A percentile compares a stretch with the other conserved stretches of the same genome.
Conservation (phyloP, 2,797 vertebrate genomes). For the Lophius americanus region DNA sequence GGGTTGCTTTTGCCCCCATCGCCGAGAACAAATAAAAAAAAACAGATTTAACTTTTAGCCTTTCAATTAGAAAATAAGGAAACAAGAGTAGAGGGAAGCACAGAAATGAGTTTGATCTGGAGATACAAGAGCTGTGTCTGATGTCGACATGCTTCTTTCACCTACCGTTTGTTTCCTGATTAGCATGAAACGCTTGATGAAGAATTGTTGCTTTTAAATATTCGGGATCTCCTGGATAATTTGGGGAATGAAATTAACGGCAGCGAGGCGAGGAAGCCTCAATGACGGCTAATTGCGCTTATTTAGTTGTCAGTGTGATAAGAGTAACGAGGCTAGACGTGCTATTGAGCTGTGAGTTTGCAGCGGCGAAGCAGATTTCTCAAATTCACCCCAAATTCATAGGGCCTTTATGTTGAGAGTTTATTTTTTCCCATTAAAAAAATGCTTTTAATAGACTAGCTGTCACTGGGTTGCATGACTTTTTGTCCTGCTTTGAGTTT, state of each 20-base stretch:
- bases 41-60: slow-evolving; percentile 32
- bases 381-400: slow-evolving; percentile 19
- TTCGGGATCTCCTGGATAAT: slow-evolving; percentile 47
- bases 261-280: slow-evolving; percentile 55
- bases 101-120: slow-evolving; percentile 49
- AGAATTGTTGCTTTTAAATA: slow-evolving; percentile 37
- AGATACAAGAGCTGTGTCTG: slow-evolving; percentile 23
- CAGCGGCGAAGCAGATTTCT: slow-evolving; percentile 37
- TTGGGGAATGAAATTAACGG: slow-evolving; percentile 57
- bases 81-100: slow-evolving; percentile 15
- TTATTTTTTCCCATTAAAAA: background rate
- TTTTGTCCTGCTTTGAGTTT: slow-evolving; percentile 9
- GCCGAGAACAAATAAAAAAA: slow-evolving; percentile 19
- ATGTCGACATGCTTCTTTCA: slow-evolving; percentile 41
- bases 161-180: slow-evolving; percentile 34
- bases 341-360: slow-evolving; percentile 77
- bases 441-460: no score
- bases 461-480: no score
- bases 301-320: slow-evolving; percentile 81
- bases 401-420: slow-evolving; percentile 16
- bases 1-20: slow-evolving; percentile 39
- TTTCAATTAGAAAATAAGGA: slow-evolving; percentile 27
- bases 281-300: slow-evolving; percentile 77
- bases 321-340: slow-evolving; percentile 78
- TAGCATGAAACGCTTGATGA: slow-evolving; percentile 39